A percentile compares a stretch with the other conserved stretches of the same genome.
phyloP scores from a whole-genome alignment of 1,140 invertebrate genomes.

The Andrena cerasifolii region DNA sequence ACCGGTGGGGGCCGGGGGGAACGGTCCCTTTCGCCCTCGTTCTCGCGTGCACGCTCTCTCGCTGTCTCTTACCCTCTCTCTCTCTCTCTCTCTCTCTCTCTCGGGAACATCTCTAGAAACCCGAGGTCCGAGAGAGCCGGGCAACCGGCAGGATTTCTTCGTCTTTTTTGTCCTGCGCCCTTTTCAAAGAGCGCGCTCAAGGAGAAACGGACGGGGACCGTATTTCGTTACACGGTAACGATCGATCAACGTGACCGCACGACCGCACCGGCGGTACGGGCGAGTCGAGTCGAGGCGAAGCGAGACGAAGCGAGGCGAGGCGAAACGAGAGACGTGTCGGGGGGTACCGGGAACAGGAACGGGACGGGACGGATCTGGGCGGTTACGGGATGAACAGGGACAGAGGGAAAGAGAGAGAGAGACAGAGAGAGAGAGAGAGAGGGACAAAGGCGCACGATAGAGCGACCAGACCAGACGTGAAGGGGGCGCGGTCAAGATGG shows the following conservation, averaged over 20 bases:
- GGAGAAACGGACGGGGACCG: constrained; percentile 66
- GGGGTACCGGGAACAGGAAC: constrained; percentile 15
- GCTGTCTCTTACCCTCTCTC: neutral
- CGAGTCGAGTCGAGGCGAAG: constrained; percentile 28
- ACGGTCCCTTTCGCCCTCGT: neutral
- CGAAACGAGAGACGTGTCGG: constrained; percentile 20
- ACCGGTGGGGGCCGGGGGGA: neutral
- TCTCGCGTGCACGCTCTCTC: neutral
- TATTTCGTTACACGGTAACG: constrained; percentile 70
- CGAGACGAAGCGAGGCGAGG: constrained; percentile 13
- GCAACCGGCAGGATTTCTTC: constrained; percentile 58
- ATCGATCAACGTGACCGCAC: constrained; percentile 70
- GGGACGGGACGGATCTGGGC: constrained; percentile 33
- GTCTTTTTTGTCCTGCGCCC: constrained; percentile 66
- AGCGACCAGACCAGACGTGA: constrained; percentile 41
- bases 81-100: constrained; percentile 8
- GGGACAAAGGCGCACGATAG: no score
- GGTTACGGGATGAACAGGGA: constrained; percentile 19
- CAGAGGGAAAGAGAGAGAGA: neutral
- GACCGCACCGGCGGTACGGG: constrained; percentile 60
- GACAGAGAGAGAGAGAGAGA: neutral
- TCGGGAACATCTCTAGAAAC: constrained; percentile 60
- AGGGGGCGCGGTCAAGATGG: constrained; percentile 58
- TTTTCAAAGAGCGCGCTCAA: constrained; percentile 69
- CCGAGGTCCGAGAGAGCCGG: constrained; percentile 50